phyloP scores from a whole-genome alignment of 2,888 invertebrate species.

The Xylophagus ater region DNA sequence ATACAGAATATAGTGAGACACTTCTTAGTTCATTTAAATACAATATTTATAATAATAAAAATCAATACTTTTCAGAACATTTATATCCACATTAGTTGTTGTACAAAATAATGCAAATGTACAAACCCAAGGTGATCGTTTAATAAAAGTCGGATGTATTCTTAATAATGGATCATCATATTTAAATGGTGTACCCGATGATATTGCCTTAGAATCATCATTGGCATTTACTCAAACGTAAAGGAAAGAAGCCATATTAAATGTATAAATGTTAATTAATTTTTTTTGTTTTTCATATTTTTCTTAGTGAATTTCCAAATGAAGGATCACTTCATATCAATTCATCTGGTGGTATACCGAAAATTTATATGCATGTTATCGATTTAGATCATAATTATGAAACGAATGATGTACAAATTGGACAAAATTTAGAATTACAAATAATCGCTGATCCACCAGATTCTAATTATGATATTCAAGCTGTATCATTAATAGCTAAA shows the following conservation, averaged over 20 bases:
- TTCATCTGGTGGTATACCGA: slow-evolving; percentile 30
- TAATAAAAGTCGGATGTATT: slow-evolving; percentile 70
- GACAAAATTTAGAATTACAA: slow-evolving; percentile 52
- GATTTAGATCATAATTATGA: slow-evolving; percentile 46
- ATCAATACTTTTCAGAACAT: slow-evolving; percentile 50
- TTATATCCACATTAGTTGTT: slow-evolving; percentile 64
- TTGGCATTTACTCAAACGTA: slow-evolving; percentile 45
- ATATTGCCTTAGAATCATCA: slow-evolving; percentile 46
- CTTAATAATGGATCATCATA: slow-evolving; percentile 40
- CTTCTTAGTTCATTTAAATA: too few species aligned
- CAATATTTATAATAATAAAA: too few species aligned
- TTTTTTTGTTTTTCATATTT: too few species aligned
- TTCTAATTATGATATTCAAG: slow-evolving; percentile 52
- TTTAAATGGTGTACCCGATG: slow-evolving; percentile 36
- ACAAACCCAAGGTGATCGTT: slow-evolving; percentile 72
- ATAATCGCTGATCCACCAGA: slow-evolving; percentile 48
- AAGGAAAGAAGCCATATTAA: neutral
- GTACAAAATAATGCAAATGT: slow-evolving; percentile 76
- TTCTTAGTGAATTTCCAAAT: slow-evolving; percentile 35
- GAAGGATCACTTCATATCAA: slow-evolving; percentile 36
- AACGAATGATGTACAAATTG: slow-evolving; percentile 53
- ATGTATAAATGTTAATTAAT: too few species aligned
- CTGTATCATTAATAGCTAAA: slow-evolving; percentile 68
- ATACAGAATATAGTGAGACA: too few species aligned
- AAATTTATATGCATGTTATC: slow-evolving; percentile 47